Evolutionary conservation across 2,113 vertebrate genomes (phyloP).

Genomic region (Psophia crepitans): DNA sequence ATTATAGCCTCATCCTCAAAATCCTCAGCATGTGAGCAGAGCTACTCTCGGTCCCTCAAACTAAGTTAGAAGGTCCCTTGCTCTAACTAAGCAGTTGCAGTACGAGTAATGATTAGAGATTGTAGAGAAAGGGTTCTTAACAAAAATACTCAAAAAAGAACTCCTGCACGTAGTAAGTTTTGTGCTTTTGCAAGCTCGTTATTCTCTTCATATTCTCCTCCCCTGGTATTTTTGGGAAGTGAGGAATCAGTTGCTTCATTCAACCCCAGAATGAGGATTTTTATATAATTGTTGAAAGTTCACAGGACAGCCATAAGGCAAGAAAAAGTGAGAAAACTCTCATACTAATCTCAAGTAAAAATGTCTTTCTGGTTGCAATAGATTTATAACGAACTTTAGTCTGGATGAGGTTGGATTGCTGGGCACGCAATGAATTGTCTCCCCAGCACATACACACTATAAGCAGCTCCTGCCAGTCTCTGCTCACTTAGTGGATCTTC

Average conservation of each 20-base stretch:
- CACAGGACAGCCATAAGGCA: background rate
- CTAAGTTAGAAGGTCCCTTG: background rate
- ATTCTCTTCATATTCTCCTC: background rate
- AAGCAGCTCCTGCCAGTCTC: background rate
- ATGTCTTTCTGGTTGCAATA: background rate
- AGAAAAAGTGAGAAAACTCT: rapidly evolving
- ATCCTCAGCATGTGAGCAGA: background rate
- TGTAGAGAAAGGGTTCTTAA: background rate
- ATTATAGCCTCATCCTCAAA: background rate
- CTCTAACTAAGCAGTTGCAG: background rate
- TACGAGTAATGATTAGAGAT: background rate
- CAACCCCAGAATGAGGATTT: background rate
- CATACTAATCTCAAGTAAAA: background rate
- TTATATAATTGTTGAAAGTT: background rate
- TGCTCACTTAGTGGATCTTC: background rate
- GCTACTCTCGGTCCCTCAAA: background rate
- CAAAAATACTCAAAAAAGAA: background rate
- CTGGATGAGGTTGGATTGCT: background rate
- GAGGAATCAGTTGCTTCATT: background rate
- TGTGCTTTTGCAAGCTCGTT: background rate
- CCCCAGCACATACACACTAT: background rate
- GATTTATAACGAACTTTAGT: background rate
- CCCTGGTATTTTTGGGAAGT: background rate
- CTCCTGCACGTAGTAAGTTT: background rate
- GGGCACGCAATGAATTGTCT: background rate